A percentile compares a stretch with the other conserved stretches of the same genome.
Evolutionary conservation across 2,797 vertebrate species (phyloP).

Genomic region (Pagetopsis macropterus): DNA sequence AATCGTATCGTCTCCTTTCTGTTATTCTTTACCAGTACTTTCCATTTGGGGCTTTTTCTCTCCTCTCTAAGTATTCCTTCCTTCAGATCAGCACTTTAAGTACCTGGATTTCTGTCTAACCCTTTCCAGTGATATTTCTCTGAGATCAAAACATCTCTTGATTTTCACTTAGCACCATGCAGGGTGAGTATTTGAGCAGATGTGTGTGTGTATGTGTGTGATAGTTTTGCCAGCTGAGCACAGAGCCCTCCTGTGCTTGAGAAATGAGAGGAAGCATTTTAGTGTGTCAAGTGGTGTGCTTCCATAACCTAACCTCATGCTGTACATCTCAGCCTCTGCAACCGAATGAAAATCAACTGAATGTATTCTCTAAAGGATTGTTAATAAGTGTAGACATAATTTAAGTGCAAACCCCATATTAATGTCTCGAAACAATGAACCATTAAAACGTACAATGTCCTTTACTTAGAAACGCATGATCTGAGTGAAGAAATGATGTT

Average conservation of each 20-base stretch:
- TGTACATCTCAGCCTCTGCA: slow-evolving; percentile 10
- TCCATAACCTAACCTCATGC: slow-evolving; percentile 38
- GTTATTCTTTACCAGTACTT: background rate
- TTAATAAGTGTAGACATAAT: too few species aligned
- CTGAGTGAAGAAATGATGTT: too few species aligned
- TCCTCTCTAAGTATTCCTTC: background rate
- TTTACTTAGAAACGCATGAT: too few species aligned
- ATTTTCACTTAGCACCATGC: slow-evolving; percentile 45
- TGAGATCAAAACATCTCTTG: slow-evolving; percentile 59
- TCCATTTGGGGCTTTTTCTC: background rate
- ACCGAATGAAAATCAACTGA: slow-evolving; percentile 4
- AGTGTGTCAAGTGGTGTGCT: slow-evolving; percentile 39
- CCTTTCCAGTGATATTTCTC: slow-evolving; percentile 21
- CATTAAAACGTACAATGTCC: too few species aligned
- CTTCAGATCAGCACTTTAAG: slow-evolving; percentile 10
- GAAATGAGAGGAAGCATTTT: slow-evolving; percentile 69
- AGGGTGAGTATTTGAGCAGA: slow-evolving; percentile 54
- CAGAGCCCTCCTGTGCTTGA: slow-evolving; percentile 40
- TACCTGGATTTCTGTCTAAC: slow-evolving; percentile 25
- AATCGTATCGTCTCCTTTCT: background rate
- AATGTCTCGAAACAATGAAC: too few species aligned
- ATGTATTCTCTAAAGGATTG: too few species aligned
- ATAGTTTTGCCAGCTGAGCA: slow-evolving; percentile 59
- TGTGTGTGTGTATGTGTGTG: slow-evolving; percentile 30
- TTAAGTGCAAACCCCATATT: too few species aligned